Conservation (phyloP, 2,888 invertebrate genomes). For the Tenodera sinensis region DNA sequence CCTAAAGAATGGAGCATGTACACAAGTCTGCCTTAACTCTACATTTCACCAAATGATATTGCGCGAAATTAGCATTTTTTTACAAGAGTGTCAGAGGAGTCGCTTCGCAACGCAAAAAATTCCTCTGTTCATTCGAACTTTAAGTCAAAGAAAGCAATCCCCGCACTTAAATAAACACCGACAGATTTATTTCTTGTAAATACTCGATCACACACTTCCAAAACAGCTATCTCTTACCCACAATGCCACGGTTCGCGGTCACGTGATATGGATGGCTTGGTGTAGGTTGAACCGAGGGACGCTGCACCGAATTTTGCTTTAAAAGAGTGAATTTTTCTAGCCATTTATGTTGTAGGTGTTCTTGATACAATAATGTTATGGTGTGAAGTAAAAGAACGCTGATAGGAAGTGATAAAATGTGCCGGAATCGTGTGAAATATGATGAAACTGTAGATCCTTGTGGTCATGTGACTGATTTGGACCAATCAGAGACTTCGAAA, state of each 20-base stretch:
- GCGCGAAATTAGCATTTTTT: neutral
- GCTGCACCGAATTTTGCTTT: conserved; percentile 20
- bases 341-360: neutral
- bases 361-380: neutral
- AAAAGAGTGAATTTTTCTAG: neutral
- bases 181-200: neutral
- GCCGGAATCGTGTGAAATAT: conserved; percentile 10
- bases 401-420: neutral
- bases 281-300: conserved; percentile 22
- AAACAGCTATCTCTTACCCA: conserved; percentile 18
- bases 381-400: neutral
- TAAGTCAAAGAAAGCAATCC: neutral
- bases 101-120: neutral
- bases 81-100: neutral
- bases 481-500: conserved; percentile 39
- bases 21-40: neutral
- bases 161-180: neutral
- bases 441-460: conserved; percentile 22
- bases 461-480: conserved; percentile 39
- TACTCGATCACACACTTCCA: neutral
- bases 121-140: neutral
- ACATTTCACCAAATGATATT: neutral
- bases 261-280: conserved; percentile 25
- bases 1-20: neutral
- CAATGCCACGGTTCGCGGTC: conserved; percentile 16